Evolutionary conservation across 2,113 vertebrate genomes (phyloP).

Genomic region (Uria lomvia): DNA sequence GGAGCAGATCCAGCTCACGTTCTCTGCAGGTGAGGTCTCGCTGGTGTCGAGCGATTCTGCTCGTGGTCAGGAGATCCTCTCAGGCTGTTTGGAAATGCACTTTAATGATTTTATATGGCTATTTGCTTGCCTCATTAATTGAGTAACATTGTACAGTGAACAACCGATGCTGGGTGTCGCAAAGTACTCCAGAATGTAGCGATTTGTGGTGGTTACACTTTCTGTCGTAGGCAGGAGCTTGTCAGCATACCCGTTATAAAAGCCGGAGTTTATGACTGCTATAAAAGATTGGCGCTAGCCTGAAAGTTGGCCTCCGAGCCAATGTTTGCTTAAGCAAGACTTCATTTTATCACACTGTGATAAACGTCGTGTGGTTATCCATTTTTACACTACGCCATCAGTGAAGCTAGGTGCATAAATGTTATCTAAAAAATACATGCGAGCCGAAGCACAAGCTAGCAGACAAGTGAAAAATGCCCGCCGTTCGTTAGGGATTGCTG

Average conservation of each 20-base stretch:
- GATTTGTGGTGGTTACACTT: neutral
- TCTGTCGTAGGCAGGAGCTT: neutral
- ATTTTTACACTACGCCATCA: neutral
- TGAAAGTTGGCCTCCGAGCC: neutral
- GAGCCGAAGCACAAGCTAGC: neutral
- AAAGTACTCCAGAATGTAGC: neutral
- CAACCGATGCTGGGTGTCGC: neutral
- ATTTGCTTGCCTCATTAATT: neutral
- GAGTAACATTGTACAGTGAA: neutral
- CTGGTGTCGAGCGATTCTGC: accelerated
- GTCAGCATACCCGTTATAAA: conserved; percentile 19
- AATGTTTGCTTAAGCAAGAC: neutral
- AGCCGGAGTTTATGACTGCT: conserved; percentile 8
- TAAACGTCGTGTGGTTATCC: neutral
- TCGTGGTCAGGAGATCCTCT: neutral
- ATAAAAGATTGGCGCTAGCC: neutral
- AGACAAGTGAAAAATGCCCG: neutral
- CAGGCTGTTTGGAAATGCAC: neutral
- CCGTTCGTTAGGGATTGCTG: neutral
- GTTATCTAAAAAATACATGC: neutral
- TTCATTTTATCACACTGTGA: neutral
- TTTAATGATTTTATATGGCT: neutral
- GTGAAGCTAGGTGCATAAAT: neutral
- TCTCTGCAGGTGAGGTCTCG: conserved; percentile 86
- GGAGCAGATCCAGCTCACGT: conserved; percentile 95